Conservation (phyloP, 1,140 invertebrate genomes). For the Bombus superbus region DNA sequence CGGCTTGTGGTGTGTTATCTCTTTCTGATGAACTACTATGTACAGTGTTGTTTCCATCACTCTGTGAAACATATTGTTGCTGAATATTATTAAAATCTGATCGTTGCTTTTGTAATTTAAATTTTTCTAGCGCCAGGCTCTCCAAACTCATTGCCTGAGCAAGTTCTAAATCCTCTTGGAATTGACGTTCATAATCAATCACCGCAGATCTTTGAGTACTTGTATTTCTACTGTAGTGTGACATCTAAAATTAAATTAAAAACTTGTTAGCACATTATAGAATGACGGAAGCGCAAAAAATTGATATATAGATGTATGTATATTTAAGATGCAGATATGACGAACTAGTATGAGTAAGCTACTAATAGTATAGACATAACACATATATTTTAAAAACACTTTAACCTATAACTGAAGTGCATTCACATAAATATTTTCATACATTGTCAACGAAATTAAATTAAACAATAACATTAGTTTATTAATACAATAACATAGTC, state of each 20-base stretch:
- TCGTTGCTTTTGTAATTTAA: slow-evolving; percentile 86
- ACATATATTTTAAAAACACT: neutral
- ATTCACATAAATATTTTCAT: neutral
- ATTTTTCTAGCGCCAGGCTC: slow-evolving; percentile 91
- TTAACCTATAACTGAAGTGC: slow-evolving; percentile 45
- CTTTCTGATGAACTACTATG: slow-evolving; percentile 59
- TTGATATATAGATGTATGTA: neutral
- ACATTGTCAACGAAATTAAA: neutral
- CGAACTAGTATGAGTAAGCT: neutral
- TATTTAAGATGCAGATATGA: neutral
- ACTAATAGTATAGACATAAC: neutral
- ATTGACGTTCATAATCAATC: slow-evolving; percentile 90
- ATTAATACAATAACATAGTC: neutral
- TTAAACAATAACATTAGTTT: neutral
- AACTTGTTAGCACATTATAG: slow-evolving; percentile 2
- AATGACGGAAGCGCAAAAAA: neutral
- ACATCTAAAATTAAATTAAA: slow-evolving; percentile 77
- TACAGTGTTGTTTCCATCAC: slow-evolving; percentile 63
- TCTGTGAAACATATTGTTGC: slow-evolving; percentile 60
- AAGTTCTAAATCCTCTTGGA: slow-evolving; percentile 92
- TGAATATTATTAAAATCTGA: slow-evolving; percentile 67
- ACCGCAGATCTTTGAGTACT: slow-evolving; percentile 72
- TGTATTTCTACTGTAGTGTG: slow-evolving; percentile 77
- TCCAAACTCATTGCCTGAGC: slow-evolving; percentile 93
- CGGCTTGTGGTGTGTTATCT: slow-evolving; percentile 65